A percentile compares a stretch with the other conserved stretches of the same genome.
Conservation (phyloP, 2,113 vertebrate species). For the Pseudopipra pipra region DNA sequence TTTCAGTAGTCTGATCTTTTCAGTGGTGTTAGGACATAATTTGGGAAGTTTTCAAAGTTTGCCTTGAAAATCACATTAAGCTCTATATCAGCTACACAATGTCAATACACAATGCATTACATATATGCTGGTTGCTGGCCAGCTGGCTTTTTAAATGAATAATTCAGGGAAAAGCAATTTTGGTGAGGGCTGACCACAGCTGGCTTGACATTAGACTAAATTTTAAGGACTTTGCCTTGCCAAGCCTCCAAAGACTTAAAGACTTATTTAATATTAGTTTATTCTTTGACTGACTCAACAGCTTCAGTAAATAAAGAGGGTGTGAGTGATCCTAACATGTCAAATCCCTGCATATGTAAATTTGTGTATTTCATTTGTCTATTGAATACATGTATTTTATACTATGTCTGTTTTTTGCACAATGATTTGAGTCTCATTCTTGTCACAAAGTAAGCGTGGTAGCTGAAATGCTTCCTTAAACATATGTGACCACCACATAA, state of each 20-base stretch:
- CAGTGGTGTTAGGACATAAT: neutral
- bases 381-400: neutral
- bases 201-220: constrained; percentile 1
- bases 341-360: neutral
- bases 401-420: neutral
- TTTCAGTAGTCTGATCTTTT: constrained; percentile 13
- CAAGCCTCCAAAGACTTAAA: neutral
- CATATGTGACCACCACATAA: neutral
- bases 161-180: constrained; percentile 48
- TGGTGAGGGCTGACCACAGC: neutral
- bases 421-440: neutral
- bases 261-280: neutral
- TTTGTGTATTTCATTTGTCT: neutral
- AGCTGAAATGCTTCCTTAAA: neutral
- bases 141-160: neutral
- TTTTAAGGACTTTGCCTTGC: neutral
- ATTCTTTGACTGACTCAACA: neutral
- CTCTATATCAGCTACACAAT: neutral
- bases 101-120: neutral
- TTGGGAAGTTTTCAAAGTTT: constrained; percentile 12
- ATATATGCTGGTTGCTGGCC: neutral
- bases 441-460: neutral
- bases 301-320: neutral
- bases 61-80: neutral
- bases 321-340: neutral